Conservation (phyloP, 2,797 vertebrate species). For the Oreochromis mossambicus region DNA sequence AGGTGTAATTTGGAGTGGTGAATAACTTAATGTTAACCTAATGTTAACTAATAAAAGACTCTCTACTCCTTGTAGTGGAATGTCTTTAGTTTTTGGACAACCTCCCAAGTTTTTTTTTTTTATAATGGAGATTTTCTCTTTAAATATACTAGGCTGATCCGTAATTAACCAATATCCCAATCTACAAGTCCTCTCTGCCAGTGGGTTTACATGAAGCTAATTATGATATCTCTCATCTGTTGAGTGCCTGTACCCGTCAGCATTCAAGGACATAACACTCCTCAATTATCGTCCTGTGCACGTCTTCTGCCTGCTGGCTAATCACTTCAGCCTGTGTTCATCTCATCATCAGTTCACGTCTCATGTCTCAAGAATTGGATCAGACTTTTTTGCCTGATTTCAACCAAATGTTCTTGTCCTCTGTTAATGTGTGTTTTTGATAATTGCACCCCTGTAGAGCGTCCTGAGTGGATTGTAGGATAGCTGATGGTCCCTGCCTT, state of each 20-base stretch:
- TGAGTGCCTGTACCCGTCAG: conserved; percentile 19
- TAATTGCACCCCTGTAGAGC: background rate
- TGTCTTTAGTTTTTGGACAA: background rate
- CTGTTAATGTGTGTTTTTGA: conserved; percentile 2
- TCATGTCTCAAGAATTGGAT: background rate
- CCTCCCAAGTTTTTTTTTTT: background rate
- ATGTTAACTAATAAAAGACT: background rate
- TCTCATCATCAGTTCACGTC: conserved; percentile 6
- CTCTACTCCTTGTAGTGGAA: background rate
- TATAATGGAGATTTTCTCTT: conserved; percentile 14
- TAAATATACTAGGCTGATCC: conserved; percentile 17
- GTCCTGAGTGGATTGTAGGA: background rate
- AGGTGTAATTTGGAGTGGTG: background rate
- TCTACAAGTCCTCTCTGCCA: conserved; percentile 19
- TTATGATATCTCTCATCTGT: conserved; percentile 49
- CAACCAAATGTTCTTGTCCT: background rate
- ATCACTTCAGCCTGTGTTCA: conserved; percentile 2
- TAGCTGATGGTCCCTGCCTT: background rate
- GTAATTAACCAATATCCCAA: conserved; percentile 23
- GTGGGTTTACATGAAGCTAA: conserved; percentile 42
- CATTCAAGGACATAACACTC: conserved; percentile 35
- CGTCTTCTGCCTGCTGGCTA: conserved; percentile 15
- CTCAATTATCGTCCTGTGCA: conserved; percentile 14
- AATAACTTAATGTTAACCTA: background rate
- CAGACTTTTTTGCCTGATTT: background rate